phyloP scores from a whole-genome alignment of 37 sponge, comb jelly and placozoan genomes.

The Spongilla lacustris region DNA sequence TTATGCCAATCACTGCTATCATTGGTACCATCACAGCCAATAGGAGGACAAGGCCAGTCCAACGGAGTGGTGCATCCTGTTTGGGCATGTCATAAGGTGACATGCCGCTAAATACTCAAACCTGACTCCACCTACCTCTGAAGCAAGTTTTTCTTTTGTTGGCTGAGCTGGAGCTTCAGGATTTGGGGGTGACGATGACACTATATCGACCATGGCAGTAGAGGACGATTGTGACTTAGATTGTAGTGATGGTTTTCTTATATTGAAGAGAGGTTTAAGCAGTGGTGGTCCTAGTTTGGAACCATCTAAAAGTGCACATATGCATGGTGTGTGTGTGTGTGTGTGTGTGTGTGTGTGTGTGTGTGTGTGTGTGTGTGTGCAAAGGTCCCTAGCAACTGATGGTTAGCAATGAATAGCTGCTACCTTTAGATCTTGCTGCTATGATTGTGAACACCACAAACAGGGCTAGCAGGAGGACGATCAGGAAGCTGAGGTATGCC shows the following conservation, averaged over 20 bases:
- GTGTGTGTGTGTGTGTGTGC: too few relatives aligned
- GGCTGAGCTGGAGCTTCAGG: neutral
- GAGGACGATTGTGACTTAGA: neutral
- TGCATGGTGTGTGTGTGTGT: neutral
- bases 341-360: neutral
- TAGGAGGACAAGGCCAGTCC: constrained; percentile 12
- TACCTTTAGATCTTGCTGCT: neutral
- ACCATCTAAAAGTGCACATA: neutral
- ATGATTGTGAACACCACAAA: constrained; percentile 11
- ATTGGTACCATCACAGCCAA: neutral
- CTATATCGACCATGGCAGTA: neutral
- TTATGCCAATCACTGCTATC: constrained; percentile 1
- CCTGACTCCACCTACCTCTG: neutral
- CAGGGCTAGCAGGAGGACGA: neutral
- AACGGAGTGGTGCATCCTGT: constrained; percentile 50
- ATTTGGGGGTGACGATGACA: neutral
- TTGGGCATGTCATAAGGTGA: neutral
- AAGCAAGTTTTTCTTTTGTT: neutral
- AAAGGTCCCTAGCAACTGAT: too few relatives aligned
- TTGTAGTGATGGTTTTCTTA: neutral
- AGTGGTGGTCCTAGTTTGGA: neutral
- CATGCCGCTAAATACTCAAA: neutral
- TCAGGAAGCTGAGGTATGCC: neutral
- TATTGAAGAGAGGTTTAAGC: neutral
- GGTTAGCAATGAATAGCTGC: neutral